Evolutionary conservation across 2,888 invertebrate species (phyloP), one percentile per base, ranked within the genome.

Genomic region (Nomada ruficornis): DNA sequence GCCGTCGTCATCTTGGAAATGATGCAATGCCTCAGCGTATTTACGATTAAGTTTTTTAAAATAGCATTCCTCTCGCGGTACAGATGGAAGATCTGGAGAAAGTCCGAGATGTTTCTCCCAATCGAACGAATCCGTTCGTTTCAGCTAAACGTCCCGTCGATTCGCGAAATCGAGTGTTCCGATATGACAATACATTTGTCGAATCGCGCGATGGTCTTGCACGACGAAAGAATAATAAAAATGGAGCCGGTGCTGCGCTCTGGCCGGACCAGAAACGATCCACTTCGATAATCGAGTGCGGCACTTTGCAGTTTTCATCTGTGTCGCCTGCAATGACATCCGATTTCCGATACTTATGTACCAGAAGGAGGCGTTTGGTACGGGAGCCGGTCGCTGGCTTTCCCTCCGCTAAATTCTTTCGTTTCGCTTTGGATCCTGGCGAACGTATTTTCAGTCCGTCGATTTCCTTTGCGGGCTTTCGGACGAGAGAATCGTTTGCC

Each of bases 221-320:
- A 11, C 20, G 23, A 23, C 5, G 70, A 36, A 57, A 60, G 69
- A 64, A 77, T 68, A 50, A 82, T 67, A 77, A 70, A 64, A 77
- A 76, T 50, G 55, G 23, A 9, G 29, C 18, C 29, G 44, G 57
- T 60, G 57, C 29, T 20, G 55, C 50, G 63, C 77, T 71, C 64
- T 60, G 64, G 72, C 57, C 55, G 52, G 13, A 52, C 36, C 70
- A 79, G 78, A 62, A 64, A 65, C 70, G 72, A 52, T 57, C 80
- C 36, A 71, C 23, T 77, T 80, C 82, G 85, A 83, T 82, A 85
- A 88, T 85, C 85, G 80, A 79, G 80, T 65, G 63, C 76, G 74
- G 74, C 83, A 85, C 69, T 85, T 85, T 72, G 80, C 78, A 80
- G 82, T 83, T 85, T 83, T 87, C 80, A 65, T 85, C 69, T 63